These are phyloP conservation scores for Drosophila nigromelanica DNA, from an alignment of 1,140 invertebrate genomes.

Conservation along the genomic window DNA sequence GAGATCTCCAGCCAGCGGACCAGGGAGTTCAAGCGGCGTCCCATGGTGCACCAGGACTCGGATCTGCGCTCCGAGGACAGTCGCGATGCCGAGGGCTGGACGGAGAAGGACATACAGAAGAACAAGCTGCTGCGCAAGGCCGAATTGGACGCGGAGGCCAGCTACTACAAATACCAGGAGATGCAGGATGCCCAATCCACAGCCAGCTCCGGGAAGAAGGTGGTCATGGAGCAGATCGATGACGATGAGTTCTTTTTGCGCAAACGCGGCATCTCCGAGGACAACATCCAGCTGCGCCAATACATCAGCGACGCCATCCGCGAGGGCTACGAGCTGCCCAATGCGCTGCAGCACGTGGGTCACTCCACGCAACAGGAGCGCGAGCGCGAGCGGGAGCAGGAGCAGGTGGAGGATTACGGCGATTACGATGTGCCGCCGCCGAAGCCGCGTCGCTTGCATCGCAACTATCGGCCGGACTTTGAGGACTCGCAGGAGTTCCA, in stretches of 20 bases:
- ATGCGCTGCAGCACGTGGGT: conserved; percentile 87
- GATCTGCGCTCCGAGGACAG: conserved; percentile 83
- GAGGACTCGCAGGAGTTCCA: conserved; percentile 77
- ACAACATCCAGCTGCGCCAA: conserved; percentile 90
- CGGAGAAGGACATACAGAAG: conserved; percentile 77
- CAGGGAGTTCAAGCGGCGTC: conserved; percentile 77
- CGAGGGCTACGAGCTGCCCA: conserved; percentile 90
- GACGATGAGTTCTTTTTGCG: conserved; percentile 94
- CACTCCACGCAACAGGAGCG: conserved; percentile 49
- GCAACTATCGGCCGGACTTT: conserved; percentile 66
- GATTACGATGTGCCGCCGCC: conserved; percentile 81
- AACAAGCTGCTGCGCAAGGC: conserved; percentile 78
- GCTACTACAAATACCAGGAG: conserved; percentile 73
- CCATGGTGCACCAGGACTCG: conserved; percentile 80
- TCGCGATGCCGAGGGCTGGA: conserved; percentile 71
- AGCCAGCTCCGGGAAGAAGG: conserved; percentile 84
- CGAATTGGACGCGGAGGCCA: conserved; percentile 73
- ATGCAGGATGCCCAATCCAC: conserved; percentile 81
- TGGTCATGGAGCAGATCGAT: conserved; percentile 92
- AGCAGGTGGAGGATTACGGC: conserved; percentile 51
- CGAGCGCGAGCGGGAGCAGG: conserved; percentile 24
- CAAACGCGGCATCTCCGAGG: conserved; percentile 91
- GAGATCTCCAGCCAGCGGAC: conserved; percentile 77
- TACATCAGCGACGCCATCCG: conserved; percentile 91
- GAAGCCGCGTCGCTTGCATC: conserved; percentile 73